Evolutionary conservation across 2,113 vertebrate genomes (phyloP), one percentile per base, ranked within the genome.

Genomic region (Marmota flaviventris): DNA sequence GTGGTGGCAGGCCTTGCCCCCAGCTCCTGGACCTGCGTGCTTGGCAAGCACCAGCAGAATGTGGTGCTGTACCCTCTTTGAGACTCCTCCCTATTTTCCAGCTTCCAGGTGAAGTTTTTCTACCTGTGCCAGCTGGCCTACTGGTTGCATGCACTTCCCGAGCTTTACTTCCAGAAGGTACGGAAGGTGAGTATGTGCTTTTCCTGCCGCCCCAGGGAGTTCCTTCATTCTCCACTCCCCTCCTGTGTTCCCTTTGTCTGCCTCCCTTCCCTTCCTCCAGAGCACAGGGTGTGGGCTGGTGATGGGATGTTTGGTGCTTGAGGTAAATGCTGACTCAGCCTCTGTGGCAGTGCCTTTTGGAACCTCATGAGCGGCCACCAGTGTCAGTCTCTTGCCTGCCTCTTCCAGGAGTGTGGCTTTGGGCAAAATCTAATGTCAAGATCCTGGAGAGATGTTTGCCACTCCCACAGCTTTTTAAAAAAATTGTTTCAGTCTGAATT

Each of bases 71-170:
- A 0, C 56, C 75, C 51, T 37, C 92, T 5, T 0, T 53, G 79
- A 91, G 86, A 85, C 77, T 14, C 5, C 39, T 63, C 97, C 88
- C 79, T 79, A 97, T 27, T 56, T 2, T 98, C 85, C 96, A 99
- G 99, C 97, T 99, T 99, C 98, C 99, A 99, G 98, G 99, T 99
- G 98, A 99, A 99, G 98, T 99, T 99, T 89, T 99, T 99, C 99
- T 99, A 99, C 99, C 98, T 99, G 97, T 99, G 99, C 95, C 99
- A 99, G 99, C 97, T 99, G 98, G 99, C 99, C 0, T 99, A 99
- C 97, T 99, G 99, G 99, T 98, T 99, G 81, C 99, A 99, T 0
- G 99, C 99, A n/a, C 98, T 99, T 83, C 99, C 99, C 0, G 99
- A 99, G 96, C 99, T 99, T 82, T 99, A 99, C 98, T 99, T 99